A percentile compares a stretch with the other conserved stretches of the same genome.
Conservation (phyloP, 2,888 invertebrate genomes). For the Acronicta aceris region DNA sequence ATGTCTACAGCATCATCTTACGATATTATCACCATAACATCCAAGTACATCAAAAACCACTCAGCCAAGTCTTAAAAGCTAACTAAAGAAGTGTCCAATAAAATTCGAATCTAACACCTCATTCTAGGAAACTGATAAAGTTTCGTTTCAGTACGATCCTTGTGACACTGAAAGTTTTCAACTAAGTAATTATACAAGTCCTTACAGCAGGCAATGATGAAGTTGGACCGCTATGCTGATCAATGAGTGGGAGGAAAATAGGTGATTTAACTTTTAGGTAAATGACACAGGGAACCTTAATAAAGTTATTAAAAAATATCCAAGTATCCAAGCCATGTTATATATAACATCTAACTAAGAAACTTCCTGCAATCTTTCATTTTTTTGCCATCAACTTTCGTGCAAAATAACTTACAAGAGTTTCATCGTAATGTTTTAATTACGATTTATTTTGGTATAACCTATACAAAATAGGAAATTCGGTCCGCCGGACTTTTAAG, state of each 20-base stretch:
- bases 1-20: not conserved
- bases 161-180: slow-evolving; percentile 56
- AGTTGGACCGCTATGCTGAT: slow-evolving; percentile 22
- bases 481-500: too few relatives aligned
- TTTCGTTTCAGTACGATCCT: slow-evolving; percentile 32
- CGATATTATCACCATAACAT: not conserved
- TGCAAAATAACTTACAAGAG: too few relatives aligned
- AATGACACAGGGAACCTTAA: not conserved
- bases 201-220: slow-evolving; percentile 14
- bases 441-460: too few relatives aligned
- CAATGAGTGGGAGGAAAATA: slow-evolving; percentile 3
- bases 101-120: slow-evolving; percentile 48
- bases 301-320: not conserved
- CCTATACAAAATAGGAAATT: too few relatives aligned
- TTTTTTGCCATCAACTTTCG: too few relatives aligned
- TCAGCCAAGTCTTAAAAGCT: slow-evolving; percentile 12
- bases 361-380: too few relatives aligned
- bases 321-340: too few relatives aligned
- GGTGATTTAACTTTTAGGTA: not conserved
- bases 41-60: slow-evolving; percentile 24
- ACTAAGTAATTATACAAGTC: slow-evolving; percentile 57
- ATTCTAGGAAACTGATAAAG: slow-evolving; percentile 46
- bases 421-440: too few relatives aligned
- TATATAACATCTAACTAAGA: too few relatives aligned
- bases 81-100: slow-evolving; percentile 12